Evolutionary conservation across 1,140 invertebrate genomes (phyloP).

Genomic region (Trichomalopsis sarcophagae): DNA sequence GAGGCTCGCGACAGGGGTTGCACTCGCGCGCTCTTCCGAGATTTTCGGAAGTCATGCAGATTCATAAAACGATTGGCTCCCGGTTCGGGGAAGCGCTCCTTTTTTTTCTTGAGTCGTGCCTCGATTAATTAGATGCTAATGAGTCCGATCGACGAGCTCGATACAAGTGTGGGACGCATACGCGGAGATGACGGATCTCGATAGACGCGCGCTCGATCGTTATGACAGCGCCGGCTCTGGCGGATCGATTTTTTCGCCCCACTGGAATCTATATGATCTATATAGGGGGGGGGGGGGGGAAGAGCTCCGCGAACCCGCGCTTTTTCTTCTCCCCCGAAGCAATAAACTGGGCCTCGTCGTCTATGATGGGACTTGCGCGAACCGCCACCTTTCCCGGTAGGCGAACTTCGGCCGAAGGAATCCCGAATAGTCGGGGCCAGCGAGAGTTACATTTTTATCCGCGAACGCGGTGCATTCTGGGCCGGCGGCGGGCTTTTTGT

Average conservation of each 20-base stretch:
- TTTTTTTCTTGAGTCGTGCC: neutral
- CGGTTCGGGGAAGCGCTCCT: conserved; percentile 28
- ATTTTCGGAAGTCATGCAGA: conserved; percentile 53
- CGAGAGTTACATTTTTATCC: conserved; percentile 33
- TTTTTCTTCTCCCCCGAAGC: conserved; percentile 3
- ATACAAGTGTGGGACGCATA: neutral
- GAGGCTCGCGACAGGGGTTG: conserved; percentile 34
- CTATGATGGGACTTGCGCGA: neutral
- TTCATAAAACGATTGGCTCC: conserved; percentile 43
- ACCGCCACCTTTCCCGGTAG: conserved; percentile 30
- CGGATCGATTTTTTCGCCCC: neutral
- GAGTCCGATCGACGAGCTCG: conserved; percentile 23
- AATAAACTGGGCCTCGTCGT: conserved; percentile 15
- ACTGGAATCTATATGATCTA: no score
- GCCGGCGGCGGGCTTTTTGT: conserved; percentile 53
- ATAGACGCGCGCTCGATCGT: no score
- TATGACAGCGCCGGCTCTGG: no score
- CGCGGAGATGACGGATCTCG: neutral
- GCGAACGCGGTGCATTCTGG: conserved; percentile 44
- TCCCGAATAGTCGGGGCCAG: conserved; percentile 34
- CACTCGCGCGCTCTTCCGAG: conserved; percentile 23
- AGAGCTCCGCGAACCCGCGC: neutral
- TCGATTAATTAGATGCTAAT: conserved; percentile 51
- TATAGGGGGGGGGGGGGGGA: no score
- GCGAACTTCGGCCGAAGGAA: conserved; percentile 12